Percentiles rank a stretch among this genome's conserved stretches.
Conservation (phyloP, 1,140 invertebrate species). For the Eufriesea mexicana region DNA sequence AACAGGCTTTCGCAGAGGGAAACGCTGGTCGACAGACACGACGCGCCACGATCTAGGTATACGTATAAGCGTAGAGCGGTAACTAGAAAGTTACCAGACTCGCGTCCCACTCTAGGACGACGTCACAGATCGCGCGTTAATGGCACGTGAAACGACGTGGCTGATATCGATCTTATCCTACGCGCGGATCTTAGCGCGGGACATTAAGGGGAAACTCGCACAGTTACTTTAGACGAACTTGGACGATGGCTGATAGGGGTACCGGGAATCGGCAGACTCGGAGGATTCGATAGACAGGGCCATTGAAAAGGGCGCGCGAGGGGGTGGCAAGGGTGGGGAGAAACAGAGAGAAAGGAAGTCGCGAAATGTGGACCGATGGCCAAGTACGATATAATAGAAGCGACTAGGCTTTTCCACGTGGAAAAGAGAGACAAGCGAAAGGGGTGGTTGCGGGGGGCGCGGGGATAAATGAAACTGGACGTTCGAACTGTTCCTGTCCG, state of each 20-base stretch:
- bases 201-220: background rate
- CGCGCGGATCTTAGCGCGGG: background rate
- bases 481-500: background rate
- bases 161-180: background rate
- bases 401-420: background rate
- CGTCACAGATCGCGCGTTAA: background rate
- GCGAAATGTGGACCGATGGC: conserved; percentile 28
- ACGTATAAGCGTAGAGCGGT: no score
- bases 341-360: background rate
- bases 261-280: background rate
- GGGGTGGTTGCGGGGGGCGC: background rate
- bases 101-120: no score
- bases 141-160: background rate
- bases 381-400: conserved; percentile 33
- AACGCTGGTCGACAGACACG: no score
- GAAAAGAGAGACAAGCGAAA: background rate
- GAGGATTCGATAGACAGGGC: background rate
- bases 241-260: background rate
- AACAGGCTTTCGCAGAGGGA: background rate
- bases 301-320: background rate
- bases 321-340: background rate
- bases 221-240: background rate
- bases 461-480: conserved; percentile 43
- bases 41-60: no score
- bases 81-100: no score